These are phyloP conservation scores for Rhimphoctona megacephalus DNA, from an alignment of 2,888 invertebrate species.

Conservation along the genomic window DNA sequence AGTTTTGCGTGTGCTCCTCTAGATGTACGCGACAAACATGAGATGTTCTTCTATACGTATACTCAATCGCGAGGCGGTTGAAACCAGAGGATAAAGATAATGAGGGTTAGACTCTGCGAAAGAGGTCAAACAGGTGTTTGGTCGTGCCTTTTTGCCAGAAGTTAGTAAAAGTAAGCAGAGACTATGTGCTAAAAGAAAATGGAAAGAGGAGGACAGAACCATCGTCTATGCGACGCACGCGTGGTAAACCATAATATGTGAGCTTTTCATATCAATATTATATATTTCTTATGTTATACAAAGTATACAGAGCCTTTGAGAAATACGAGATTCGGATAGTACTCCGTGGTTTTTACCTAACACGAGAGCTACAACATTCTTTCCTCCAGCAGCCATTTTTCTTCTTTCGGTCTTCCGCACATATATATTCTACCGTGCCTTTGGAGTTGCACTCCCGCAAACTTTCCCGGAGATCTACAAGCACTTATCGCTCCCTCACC, in stretches of 20 bases:
- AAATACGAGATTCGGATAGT: slow-evolving; percentile 46
- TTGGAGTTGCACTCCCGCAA: slow-evolving; percentile 54
- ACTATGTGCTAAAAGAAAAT: background rate
- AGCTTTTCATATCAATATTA: slow-evolving; percentile 20
- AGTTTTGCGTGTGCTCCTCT: background rate
- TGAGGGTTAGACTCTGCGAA: slow-evolving; percentile 20
- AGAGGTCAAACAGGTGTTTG: slow-evolving; percentile 6
- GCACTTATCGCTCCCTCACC: slow-evolving; percentile 52
- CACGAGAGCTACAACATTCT: slow-evolving; percentile 50
- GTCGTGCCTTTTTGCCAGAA: background rate
- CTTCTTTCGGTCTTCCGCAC: slow-evolving; percentile 46
- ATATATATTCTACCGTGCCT: slow-evolving; percentile 33
- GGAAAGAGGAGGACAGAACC: background rate
- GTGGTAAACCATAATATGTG: background rate
- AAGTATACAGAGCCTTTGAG: slow-evolving; percentile 12
- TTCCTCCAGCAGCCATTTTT: slow-evolving; percentile 45
- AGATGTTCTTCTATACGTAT: background rate
- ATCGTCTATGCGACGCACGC: background rate
- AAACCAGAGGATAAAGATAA: slow-evolving; percentile 45
- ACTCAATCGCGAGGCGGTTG: background rate
- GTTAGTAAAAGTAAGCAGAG: background rate
- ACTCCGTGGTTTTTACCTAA: slow-evolving; percentile 27
- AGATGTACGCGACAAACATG: background rate
- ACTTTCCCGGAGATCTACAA: slow-evolving; percentile 54
- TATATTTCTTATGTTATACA: slow-evolving; percentile 1